Percentiles rank a stretch among this genome's conserved stretches.
Evolutionary conservation across 2,888 invertebrate species (phyloP).

Genomic region (Apantesis nais): DNA sequence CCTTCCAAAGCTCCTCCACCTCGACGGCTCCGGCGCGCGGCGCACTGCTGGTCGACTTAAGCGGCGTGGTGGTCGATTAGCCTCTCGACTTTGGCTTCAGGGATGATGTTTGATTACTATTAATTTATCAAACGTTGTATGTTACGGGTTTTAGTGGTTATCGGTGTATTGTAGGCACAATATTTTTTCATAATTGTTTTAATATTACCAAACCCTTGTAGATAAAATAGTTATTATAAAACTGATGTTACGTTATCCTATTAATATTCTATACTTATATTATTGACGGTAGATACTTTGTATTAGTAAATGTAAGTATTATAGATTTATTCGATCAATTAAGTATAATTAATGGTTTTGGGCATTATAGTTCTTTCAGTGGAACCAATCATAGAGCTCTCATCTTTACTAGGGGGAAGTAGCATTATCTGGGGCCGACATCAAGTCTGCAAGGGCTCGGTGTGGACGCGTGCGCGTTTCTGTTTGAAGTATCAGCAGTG

Average conservation of each 20-base stretch:
- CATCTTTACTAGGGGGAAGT: slow-evolving; percentile 28
- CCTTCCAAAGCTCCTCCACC: no score
- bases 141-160: slow-evolving; percentile 23
- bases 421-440: slow-evolving; percentile 25
- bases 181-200: slow-evolving; percentile 8
- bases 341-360: slow-evolving; percentile 24
- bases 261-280: slow-evolving; percentile 22
- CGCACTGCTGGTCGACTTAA: no score
- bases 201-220: slow-evolving; percentile 22
- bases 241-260: slow-evolving; percentile 15
- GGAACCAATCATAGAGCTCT: slow-evolving; percentile 28
- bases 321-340: slow-evolving; percentile 31
- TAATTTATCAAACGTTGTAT: slow-evolving; percentile 31
- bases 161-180: slow-evolving; percentile 13
- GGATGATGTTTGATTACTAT: slow-evolving; percentile 31
- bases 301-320: slow-evolving; percentile 34
- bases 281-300: slow-evolving; percentile 32
- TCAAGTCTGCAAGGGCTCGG: slow-evolving; percentile 20
- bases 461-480: slow-evolving; percentile 26
- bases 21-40: no score
- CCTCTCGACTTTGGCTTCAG: slow-evolving; percentile 39
- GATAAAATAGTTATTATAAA: slow-evolving; percentile 28
- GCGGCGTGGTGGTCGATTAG: no score
- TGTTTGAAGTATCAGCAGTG: slow-evolving; percentile 27
- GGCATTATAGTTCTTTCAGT: slow-evolving; percentile 12